Evolutionary conservation across 92 coral and sea anemone species (phyloP).

Genomic region (Paramuricea clavata): DNA sequence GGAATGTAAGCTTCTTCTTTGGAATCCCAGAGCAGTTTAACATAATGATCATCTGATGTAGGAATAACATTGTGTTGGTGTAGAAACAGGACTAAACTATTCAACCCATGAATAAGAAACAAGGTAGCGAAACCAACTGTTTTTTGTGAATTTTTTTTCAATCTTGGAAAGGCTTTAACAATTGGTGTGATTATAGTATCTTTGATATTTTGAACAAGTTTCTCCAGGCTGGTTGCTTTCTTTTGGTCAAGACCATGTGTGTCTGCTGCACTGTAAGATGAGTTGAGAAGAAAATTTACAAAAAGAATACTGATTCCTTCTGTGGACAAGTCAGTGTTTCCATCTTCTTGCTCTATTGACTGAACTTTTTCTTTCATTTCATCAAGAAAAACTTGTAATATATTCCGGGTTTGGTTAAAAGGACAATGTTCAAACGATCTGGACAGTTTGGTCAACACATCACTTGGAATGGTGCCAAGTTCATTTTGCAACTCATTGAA

Average conservation of each 20-base stretch:
- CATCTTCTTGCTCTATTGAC: constrained; percentile 10
- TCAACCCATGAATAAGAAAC: constrained; percentile 27
- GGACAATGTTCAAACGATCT: constrained; percentile 24
- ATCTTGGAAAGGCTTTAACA: constrained; percentile 13
- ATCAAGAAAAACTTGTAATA: not conserved
- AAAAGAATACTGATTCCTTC: constrained; percentile 31
- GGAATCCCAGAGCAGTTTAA: constrained; percentile 23
- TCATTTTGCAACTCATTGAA: not conserved
- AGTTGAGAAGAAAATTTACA: constrained; percentile 16
- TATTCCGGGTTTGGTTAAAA: constrained; percentile 9
- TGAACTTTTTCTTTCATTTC: constrained; percentile 10
- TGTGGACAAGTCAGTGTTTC: not conserved
- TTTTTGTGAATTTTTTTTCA: constrained; percentile 11
- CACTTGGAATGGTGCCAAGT: constrained; percentile 18
- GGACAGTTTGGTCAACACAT: constrained; percentile 23
- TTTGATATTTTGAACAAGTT: constrained; percentile 2
- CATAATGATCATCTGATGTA: not conserved
- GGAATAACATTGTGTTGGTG: constrained; percentile 10
- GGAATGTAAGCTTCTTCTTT: not conserved
- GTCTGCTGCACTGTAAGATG: constrained; percentile 38
- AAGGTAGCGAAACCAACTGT: constrained; percentile 23
- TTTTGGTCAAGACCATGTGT: constrained; percentile 31
- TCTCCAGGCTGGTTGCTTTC: constrained; percentile 21
- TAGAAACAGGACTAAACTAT: not conserved
- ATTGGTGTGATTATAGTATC: constrained; percentile 5